Evolutionary conservation across 2,113 vertebrate species (phyloP).

Genomic region (Gulo gulo): DNA sequence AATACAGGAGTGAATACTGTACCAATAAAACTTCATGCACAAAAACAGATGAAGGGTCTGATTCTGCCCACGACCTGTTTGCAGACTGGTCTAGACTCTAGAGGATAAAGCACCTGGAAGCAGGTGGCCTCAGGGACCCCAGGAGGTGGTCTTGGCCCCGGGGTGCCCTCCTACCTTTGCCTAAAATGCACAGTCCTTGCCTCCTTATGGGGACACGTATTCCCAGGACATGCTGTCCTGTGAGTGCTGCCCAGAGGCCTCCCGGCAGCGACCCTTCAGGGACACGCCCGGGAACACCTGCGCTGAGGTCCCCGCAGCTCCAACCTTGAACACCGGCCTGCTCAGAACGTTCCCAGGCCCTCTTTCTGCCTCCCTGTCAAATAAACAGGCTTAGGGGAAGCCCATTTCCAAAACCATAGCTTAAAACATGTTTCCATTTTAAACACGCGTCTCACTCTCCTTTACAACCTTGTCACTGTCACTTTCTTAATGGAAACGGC

Average conservation of each 20-base stretch:
- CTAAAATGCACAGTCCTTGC: neutral
- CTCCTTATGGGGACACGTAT: neutral
- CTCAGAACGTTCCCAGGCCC: neutral
- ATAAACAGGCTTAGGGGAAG: neutral
- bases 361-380: neutral
- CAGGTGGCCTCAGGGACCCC: neutral
- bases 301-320: neutral
- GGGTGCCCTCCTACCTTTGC: too few species aligned
- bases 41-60: fast-evolving
- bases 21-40: neutral
- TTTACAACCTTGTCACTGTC: neutral
- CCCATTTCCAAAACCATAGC: neutral
- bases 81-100: neutral
- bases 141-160: neutral
- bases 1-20: fast-evolving
- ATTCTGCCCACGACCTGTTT: too few species aligned
- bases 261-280: neutral
- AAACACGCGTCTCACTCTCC: neutral
- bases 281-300: neutral
- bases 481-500: neutral
- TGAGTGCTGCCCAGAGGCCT: neutral
- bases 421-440: neutral
- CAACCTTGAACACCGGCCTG: too few species aligned
- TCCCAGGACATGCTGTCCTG: neutral
- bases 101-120: neutral